These are phyloP conservation scores for Triops cancriformis DNA, from an alignment of 1,140 invertebrate species.

Conservation along the genomic window DNA sequence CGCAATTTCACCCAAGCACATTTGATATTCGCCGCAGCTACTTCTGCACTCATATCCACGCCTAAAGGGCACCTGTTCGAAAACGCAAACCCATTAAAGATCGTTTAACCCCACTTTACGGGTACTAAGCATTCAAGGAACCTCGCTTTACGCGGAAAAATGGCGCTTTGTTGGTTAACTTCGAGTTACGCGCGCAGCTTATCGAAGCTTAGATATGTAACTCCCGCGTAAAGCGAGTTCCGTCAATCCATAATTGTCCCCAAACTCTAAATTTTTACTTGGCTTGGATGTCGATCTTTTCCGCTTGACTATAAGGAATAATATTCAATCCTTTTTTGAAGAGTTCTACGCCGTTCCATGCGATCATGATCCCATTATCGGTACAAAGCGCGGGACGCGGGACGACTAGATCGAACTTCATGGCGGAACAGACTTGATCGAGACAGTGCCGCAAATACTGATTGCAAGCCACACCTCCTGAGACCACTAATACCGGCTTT, in stretches of 20 bases:
- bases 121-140: no score
- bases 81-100: not conserved
- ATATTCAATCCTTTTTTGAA: constrained; percentile 35
- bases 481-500: constrained; percentile 59
- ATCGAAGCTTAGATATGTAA: no score
- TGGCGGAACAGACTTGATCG: constrained; percentile 53
- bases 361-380: constrained; percentile 99
- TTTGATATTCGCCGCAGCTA: constrained; percentile 47
- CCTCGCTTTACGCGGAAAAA: no score
- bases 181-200: no score
- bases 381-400: constrained; percentile 84
- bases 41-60: constrained; percentile 45
- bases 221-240: not conserved
- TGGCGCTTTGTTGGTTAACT: no score
- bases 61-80: constrained; percentile 46
- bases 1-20: constrained; percentile 50
- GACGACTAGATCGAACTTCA: constrained; percentile 55
- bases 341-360: constrained; percentile 87
- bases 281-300: constrained; percentile 42
- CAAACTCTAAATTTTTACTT: no score
- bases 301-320: constrained; percentile 38
- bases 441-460: constrained; percentile 64
- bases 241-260: not conserved
- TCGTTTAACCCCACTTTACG: not conserved
- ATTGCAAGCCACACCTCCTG: constrained; percentile 94